phyloP scores from a whole-genome alignment of 2,888 invertebrate species.

The Molorchus minor region DNA sequence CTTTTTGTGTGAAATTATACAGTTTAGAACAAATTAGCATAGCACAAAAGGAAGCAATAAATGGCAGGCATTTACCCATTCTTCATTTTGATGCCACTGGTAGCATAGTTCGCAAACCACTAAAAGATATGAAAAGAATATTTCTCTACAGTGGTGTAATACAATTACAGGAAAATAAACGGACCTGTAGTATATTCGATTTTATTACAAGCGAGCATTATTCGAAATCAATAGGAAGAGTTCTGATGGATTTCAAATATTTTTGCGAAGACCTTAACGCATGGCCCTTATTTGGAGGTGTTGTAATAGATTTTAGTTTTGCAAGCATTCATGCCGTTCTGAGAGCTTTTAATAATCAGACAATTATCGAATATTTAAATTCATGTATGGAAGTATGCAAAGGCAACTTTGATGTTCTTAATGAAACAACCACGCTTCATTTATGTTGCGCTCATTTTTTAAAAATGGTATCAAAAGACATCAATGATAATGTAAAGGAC shows the following conservation, averaged over 20 bases:
- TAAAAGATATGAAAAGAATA: conserved; percentile 12
- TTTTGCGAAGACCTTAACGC: conserved; percentile 12
- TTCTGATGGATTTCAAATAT: conserved; percentile 6
- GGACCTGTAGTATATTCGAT: conserved; percentile 25
- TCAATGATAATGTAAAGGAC: neutral
- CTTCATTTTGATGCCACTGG: conserved; percentile 39
- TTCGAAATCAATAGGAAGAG: conserved; percentile 2
- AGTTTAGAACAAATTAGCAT: conserved; percentile 29
- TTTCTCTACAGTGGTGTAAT: conserved; percentile 25
- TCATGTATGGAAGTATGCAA: neutral
- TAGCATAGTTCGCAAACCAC: conserved; percentile 25
- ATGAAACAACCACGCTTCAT: neutral
- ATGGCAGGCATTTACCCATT: conserved; percentile 1
- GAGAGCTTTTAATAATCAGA: conserved; percentile 7
- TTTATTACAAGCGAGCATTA: conserved; percentile 16
- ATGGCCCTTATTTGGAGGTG: conserved; percentile 13
- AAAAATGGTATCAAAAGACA: conserved; percentile 4
- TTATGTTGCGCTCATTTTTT: conserved; percentile 4
- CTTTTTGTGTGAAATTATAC: conserved; percentile 33
- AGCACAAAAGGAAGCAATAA: conserved; percentile 11
- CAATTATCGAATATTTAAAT: conserved; percentile 7
- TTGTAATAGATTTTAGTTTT: conserved; percentile 23
- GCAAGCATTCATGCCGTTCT: conserved; percentile 11
- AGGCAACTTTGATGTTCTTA: neutral
- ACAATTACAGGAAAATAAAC: conserved; percentile 3